phyloP scores from a whole-genome alignment of 1,140 invertebrate species.

The Zelostemma sp. region DNA sequence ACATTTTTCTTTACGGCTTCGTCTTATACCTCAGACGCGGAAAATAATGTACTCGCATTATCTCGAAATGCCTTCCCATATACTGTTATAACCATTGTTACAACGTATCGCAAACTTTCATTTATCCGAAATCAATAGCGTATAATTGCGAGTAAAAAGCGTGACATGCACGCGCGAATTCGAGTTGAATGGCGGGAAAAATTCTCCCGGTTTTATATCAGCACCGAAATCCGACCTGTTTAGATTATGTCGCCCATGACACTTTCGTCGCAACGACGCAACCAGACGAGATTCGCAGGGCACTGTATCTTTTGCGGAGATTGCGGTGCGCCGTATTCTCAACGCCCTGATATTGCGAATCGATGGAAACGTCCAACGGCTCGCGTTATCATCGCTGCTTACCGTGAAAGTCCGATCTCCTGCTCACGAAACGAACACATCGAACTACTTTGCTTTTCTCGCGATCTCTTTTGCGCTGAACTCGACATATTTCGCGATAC shows the following conservation, averaged over 20 bases:
- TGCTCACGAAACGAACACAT: no score
- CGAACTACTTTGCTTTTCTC: no score
- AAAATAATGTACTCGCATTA: conserved; percentile 39
- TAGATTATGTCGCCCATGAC: conserved; percentile 18
- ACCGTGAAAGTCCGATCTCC: conserved; percentile 29
- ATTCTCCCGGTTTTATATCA: conserved; percentile 18
- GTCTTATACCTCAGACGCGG: conserved; percentile 32
- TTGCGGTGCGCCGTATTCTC: conserved; percentile 27
- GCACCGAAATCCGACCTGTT: conserved; percentile 18
- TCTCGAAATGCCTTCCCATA: conserved; percentile 23
- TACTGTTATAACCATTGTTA: background rate
- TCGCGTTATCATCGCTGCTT: conserved; percentile 29
- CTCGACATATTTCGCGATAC: no score
- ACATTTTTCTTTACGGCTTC: conserved; percentile 39
- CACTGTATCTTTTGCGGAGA: conserved; percentile 31
- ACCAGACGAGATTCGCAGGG: conserved; percentile 19
- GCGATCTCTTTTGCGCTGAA: no score
- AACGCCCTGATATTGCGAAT: conserved; percentile 40
- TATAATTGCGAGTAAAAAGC: no score
- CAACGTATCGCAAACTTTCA: background rate
- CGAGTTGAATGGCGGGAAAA: no score
- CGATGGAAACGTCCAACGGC: conserved; percentile 40
- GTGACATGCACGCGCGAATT: no score
- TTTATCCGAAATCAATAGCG: no score
- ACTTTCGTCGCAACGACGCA: conserved; percentile 19